Evolutionary conservation across 2,113 vertebrate species (phyloP).

Genomic region (Murina feae): DNA sequence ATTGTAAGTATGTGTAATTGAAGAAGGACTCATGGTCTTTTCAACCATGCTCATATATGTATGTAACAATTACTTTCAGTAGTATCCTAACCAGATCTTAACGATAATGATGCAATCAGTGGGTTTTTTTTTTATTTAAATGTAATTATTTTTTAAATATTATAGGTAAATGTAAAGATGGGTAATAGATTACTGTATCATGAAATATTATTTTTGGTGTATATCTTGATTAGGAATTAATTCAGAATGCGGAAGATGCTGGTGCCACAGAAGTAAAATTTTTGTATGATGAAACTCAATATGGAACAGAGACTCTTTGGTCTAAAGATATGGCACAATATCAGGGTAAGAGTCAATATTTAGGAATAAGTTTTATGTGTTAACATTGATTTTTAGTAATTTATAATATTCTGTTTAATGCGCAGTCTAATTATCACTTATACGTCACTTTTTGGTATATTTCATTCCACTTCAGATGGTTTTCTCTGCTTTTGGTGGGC

Average conservation of each 20-base stretch:
- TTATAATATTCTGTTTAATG: not conserved
- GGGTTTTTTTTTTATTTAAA: not conserved
- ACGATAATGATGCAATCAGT: not conserved
- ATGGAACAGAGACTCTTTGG: slow-evolving; percentile 94
- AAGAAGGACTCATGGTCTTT: not conserved
- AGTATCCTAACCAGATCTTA: not conserved
- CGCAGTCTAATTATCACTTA: not conserved
- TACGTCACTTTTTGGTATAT: not conserved
- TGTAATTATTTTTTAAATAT: not conserved
- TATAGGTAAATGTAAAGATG: not conserved
- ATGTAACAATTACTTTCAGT: not conserved
- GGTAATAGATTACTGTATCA: not conserved
- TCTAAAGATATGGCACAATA: slow-evolving; percentile 94
- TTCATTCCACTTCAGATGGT: not conserved
- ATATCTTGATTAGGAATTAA: slow-evolving; percentile 88
- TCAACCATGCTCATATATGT: accelerated
- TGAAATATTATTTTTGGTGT: slow-evolving; percentile 35
- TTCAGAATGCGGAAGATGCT: slow-evolving; percentile 99
- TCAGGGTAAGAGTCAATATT: slow-evolving; percentile 85
- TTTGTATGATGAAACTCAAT: slow-evolving; percentile 94
- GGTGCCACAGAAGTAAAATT: slow-evolving; percentile 97
- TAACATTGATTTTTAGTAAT: not conserved
- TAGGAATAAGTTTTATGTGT: not conserved
- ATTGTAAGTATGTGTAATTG: not conserved
- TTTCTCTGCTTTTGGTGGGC: not conserved